A percentile compares a stretch with the other conserved stretches of the same genome.
These are phyloP conservation scores for Fragum sueziense DNA, from an alignment of 2,888 invertebrate genomes.

Conservation along the genomic window DNA sequence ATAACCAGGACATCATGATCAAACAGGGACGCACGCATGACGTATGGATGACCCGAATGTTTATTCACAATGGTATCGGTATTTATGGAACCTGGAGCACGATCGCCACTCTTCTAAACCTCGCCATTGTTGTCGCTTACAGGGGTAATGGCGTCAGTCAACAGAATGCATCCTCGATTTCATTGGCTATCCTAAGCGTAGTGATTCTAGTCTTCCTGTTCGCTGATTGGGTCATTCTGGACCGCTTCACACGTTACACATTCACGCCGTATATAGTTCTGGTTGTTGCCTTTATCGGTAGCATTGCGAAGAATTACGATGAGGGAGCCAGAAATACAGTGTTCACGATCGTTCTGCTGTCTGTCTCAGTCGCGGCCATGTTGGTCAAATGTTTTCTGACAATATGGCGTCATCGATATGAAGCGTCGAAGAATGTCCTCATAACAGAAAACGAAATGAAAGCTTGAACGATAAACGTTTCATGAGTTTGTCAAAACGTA, in stretches of 20 bases:
- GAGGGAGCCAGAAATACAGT: conserved; percentile 47
- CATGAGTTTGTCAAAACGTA: too few species aligned
- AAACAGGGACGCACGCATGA: conserved; percentile 62
- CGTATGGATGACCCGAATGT: conserved; percentile 73
- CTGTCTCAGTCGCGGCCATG: conserved; percentile 26
- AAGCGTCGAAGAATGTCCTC: neutral
- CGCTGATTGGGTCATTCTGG: conserved; percentile 72
- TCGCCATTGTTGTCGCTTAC: conserved; percentile 72
- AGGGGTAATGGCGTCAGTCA: conserved; percentile 47
- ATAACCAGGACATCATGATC: neutral
- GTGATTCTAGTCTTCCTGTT: conserved; percentile 70
- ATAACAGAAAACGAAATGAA: neutral
- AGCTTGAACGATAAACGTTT: neutral
- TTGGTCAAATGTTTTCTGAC: conserved; percentile 53
- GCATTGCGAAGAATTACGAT: conserved; percentile 62
- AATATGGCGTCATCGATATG: conserved; percentile 45
- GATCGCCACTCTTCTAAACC: conserved; percentile 75
- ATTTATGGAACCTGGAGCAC: conserved; percentile 77
- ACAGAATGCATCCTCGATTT: conserved; percentile 64
- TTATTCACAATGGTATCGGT: conserved; percentile 77
- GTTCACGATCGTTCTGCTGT: conserved; percentile 33
- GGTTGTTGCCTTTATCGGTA: conserved; percentile 68
- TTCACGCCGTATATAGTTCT: conserved; percentile 72
- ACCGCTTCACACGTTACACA: conserved; percentile 71
- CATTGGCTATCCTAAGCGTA: conserved; percentile 65